Evolutionary conservation across 2,113 vertebrate genomes (phyloP).

Genomic region (Arenaria interpres): DNA sequence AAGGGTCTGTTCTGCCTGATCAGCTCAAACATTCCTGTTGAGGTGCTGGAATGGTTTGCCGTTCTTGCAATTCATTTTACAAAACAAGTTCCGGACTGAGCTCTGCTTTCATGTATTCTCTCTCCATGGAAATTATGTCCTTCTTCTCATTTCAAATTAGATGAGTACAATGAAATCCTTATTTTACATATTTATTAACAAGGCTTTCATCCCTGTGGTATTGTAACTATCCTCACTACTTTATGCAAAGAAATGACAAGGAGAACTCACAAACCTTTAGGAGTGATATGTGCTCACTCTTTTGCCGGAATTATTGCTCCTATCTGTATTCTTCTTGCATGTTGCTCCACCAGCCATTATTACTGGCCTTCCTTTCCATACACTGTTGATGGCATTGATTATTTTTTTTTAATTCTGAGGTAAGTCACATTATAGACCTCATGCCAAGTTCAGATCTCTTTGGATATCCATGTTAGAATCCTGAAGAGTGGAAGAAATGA

Average conservation of each 20-base stretch:
- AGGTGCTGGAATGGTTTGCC: neutral
- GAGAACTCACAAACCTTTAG: neutral
- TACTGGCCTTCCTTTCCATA: neutral
- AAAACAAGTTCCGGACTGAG: constrained; percentile 34
- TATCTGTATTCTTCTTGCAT: neutral
- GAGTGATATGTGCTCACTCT: neutral
- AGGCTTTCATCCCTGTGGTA: constrained; percentile 66
- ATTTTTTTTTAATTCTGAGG: neutral
- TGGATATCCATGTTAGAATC: neutral
- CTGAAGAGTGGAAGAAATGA: neutral
- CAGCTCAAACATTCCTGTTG: neutral
- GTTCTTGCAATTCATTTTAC: constrained; percentile 18
- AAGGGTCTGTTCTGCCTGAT: neutral
- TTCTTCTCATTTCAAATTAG: constrained; percentile 73
- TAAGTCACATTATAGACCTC: neutral
- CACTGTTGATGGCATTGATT: neutral
- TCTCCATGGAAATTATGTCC: constrained; percentile 66
- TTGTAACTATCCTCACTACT: constrained; percentile 68
- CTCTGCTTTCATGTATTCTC: constrained; percentile 55
- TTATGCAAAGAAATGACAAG: constrained; percentile 25
- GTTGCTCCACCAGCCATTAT: neutral
- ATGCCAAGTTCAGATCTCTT: neutral
- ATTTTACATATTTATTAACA: constrained; percentile 80
- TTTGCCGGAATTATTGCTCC: neutral
- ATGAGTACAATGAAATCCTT: constrained; percentile 65